Percentiles rank a stretch among this genome's conserved stretches.
Conservation (phyloP, 2,113 vertebrate genomes). For the Hemichromis elongatus region DNA sequence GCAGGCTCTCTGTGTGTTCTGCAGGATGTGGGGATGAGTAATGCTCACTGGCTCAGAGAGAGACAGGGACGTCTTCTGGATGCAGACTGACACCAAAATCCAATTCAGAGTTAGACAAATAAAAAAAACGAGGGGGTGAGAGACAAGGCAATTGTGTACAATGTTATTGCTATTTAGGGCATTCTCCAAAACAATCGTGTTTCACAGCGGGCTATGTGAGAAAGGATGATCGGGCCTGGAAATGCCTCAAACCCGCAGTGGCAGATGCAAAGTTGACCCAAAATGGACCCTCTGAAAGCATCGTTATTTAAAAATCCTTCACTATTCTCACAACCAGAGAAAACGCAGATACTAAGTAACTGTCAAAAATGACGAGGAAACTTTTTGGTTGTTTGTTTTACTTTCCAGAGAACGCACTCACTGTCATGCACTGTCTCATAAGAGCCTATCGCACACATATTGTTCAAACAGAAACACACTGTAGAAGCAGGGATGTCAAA, state of each 20-base stretch:
- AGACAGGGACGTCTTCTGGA: neutral
- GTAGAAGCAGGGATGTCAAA: neutral
- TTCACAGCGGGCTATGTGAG: neutral
- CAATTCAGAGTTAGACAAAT: neutral
- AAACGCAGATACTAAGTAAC: slow-evolving; percentile 8
- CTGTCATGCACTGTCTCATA: slow-evolving; percentile 21
- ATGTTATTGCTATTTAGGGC: neutral
- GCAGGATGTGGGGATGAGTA: neutral
- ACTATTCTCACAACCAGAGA: neutral
- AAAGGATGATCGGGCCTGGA: slow-evolving; percentile 21
- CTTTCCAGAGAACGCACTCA: slow-evolving; percentile 14
- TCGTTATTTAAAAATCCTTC: neutral
- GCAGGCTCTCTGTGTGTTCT: neutral
- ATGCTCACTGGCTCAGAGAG: neutral
- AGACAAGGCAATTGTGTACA: neutral
- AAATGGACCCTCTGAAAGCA: neutral
- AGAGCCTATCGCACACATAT: slow-evolving; percentile 39
- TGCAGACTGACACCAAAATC: neutral
- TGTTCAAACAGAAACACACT: slow-evolving; percentile 26
- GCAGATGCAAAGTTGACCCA: neutral
- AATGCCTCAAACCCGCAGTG: neutral
- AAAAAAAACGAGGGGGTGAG: neutral
- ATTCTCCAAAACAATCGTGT: neutral
- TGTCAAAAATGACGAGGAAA: neutral
- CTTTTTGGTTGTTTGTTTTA: neutral